Evolutionary conservation across 2,797 vertebrate species (phyloP).

Genomic region (Brotula barbata): DNA sequence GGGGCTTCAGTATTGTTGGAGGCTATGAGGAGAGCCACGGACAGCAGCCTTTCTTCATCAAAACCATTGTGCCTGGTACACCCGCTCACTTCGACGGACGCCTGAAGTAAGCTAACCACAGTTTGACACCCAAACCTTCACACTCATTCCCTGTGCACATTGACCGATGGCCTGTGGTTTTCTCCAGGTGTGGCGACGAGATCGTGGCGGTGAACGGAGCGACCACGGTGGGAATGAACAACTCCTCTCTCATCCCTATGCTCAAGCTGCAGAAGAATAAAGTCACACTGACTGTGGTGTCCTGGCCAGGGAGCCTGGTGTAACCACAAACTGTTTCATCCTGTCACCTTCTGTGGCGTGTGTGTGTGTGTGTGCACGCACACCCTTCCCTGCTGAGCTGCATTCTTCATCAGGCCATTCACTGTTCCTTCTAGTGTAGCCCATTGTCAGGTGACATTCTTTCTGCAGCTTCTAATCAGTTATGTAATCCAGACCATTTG

Average conservation of each 20-base stretch:
- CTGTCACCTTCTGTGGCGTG: not conserved
- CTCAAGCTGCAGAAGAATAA: conserved; percentile 92
- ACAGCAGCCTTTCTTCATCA: conserved; percentile 95
- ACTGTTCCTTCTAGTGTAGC: not conserved
- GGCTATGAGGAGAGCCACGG: conserved; percentile 91
- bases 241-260: conserved; percentile 91
- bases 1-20: conserved; percentile 96
- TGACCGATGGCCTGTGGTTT: conserved; percentile 5
- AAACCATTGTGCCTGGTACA: conserved; percentile 94
- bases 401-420: conserved; percentile 30
- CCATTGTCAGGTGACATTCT: conserved; percentile 7
- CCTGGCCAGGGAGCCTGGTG: conserved; percentile 89
- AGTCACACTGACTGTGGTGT: conserved; percentile 90
- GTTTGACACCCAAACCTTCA: not conserved
- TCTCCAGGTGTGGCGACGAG: conserved; percentile 89
- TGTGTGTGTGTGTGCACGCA: not conserved
- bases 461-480: conserved; percentile 11
- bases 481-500: conserved; percentile 4
- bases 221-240: conserved; percentile 91
- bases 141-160: not conserved
- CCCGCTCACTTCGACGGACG: conserved; percentile 89
- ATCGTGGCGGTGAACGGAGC: conserved; percentile 93
- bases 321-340: conserved; percentile 56
- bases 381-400: conserved; percentile 27
- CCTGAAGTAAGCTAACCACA: conserved; percentile 83